Evolutionary conservation across 1,140 invertebrate genomes (phyloP), one percentile per base, ranked within the genome.

Genomic region (Cydia fagiglandana): DNA sequence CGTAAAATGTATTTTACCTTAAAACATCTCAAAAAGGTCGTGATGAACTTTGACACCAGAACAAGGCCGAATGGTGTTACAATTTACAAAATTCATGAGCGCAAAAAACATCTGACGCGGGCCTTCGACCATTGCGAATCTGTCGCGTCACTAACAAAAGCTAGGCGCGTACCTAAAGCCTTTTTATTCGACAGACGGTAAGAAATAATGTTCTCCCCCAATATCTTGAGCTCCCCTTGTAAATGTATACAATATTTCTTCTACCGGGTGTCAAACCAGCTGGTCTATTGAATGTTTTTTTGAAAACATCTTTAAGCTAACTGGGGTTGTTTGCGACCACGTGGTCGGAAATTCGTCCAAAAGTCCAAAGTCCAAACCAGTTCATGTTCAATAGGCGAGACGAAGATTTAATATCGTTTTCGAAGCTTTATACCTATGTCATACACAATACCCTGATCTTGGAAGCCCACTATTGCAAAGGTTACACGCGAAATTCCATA

Each of bases 11-110:
- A 61, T 61, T 61, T 24, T 61, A 61, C 20, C 76, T 34, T 64
- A 68, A 78, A 73, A 64, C 70, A 47, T 41, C 50, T 47, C 24
- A 81, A 84, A 80, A 81, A 77, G 64, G 41, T 75, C 75, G 78
- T 79, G 79, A 84, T 85, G 88, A 89, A 89, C 88, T 88, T 86
- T 87, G 86, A 88, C 88, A 89, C 77, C 64, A 76, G 84, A 75
- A 84, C 78, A 83, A 68, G 78, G 78, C 47, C 74, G 68, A 84
- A 83, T 83, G 84, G 84, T 86, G 84, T 90, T 38, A 66, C 64
- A 34, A 38, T 70, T 70, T 17, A n/a, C 66, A 17, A 70, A 85
- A 84, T 85, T 84, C 80, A 82, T 81, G 28, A 73, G 73, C 66
- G 83, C 15, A 80, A 84, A 84, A 82, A 83, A 76, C 24, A 64